These are phyloP conservation scores for Ischnura elegans DNA, from an alignment of 2,888 invertebrate genomes.

Conservation along the genomic window DNA sequence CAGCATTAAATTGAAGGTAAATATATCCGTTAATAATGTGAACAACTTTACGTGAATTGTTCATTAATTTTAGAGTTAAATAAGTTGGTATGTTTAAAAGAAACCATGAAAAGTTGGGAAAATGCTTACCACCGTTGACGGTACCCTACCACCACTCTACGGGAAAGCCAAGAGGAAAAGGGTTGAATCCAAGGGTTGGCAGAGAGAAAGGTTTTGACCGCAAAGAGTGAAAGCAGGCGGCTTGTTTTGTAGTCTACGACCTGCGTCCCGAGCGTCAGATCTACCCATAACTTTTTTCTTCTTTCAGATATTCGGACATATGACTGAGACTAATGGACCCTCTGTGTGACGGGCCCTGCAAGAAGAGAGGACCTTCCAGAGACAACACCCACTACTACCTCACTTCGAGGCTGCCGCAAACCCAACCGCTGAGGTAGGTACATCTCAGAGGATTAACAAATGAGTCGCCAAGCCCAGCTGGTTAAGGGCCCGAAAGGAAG, in stretches of 20 bases:
- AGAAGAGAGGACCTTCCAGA: background rate
- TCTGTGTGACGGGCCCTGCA: background rate
- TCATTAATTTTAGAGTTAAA: too few species aligned
- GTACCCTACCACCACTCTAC: too few species aligned
- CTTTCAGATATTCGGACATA: background rate
- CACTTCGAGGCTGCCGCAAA: background rate
- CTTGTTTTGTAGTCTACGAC: background rate
- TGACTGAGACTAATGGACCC: conserved; percentile 33
- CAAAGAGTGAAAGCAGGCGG: background rate
- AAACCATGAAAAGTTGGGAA: too few species aligned
- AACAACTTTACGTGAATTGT: too few species aligned
- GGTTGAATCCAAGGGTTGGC: background rate
- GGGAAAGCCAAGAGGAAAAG: background rate
- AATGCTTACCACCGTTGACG: too few species aligned
- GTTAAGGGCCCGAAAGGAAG: background rate
- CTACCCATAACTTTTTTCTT: background rate
- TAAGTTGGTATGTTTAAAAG: too few species aligned
- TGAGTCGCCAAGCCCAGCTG: background rate
- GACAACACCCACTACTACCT: background rate
- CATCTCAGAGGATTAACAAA: background rate
- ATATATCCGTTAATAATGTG: too few species aligned
- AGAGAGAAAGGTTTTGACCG: background rate
- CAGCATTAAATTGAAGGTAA: too few species aligned
- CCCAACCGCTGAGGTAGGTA: background rate
- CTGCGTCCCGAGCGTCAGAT: background rate